Evolutionary conservation across 2,797 vertebrate genomes (phyloP).

Genomic region (Garrulus glandarius): DNA sequence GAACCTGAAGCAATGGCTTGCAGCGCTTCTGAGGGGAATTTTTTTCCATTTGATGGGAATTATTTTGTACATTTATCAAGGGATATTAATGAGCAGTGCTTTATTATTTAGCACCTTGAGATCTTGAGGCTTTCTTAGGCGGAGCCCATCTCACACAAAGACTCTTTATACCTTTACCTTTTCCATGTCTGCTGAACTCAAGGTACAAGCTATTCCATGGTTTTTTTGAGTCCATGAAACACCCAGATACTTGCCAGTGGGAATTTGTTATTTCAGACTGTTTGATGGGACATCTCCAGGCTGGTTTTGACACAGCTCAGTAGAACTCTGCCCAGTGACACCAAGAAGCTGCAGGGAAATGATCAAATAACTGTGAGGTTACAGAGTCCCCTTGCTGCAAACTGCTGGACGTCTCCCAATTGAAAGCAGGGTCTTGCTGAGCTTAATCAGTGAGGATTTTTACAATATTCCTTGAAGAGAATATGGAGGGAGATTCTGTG

Average conservation of each 20-base stretch:
- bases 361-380: not conserved
- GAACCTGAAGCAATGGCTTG: not conserved
- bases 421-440: not conserved
- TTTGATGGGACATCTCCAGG: not conserved
- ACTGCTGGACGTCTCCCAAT: not conserved
- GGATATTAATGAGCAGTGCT: not conserved
- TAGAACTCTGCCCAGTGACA: not conserved
- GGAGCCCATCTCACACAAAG: rapidly evolving
- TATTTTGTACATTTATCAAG: not conserved
- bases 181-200: not conserved
- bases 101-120: not conserved
- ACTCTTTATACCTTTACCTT: not conserved
- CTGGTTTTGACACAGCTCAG: not conserved
- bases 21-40: not conserved
- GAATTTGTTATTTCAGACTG: not conserved
- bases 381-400: not conserved
- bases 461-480: not conserved
- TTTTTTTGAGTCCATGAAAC: not conserved
- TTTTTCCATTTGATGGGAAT: not conserved
- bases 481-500: not conserved
- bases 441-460: not conserved
- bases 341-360: not conserved
- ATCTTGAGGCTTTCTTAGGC: not conserved
- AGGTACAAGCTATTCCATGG: not conserved
- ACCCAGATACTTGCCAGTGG: not conserved